A percentile compares a stretch with the other conserved stretches of the same genome.
These are phyloP conservation scores for Scophthalmus maximus DNA, from an alignment of 2,113 vertebrate genomes.

Conservation along the genomic window DNA sequence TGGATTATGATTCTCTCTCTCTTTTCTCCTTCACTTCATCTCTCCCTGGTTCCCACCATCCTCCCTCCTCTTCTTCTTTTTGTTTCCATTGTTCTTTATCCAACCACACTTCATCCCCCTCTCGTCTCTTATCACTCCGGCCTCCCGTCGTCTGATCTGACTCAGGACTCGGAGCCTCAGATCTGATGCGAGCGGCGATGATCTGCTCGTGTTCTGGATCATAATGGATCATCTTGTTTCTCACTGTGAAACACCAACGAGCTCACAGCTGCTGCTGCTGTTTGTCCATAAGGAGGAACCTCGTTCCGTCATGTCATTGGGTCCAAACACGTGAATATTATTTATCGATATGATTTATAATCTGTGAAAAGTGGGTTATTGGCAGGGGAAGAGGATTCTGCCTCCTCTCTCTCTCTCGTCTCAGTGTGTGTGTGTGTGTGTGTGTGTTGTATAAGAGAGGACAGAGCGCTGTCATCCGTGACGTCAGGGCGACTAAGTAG, in stretches of 20 bases:
- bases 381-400: conserved; percentile 23
- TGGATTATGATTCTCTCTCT: conserved; percentile 21
- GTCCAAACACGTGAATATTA: conserved; percentile 67
- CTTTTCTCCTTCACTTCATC: neutral
- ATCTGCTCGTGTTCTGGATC: conserved; percentile 49
- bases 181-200: conserved; percentile 60
- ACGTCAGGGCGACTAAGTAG: conserved; percentile 73
- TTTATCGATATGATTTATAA: conserved; percentile 65
- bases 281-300: conserved; percentile 46
- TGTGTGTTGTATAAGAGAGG: conserved; percentile 35
- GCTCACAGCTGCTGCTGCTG: neutral
- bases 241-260: conserved; percentile 26
- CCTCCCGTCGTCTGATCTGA: conserved; percentile 38
- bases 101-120: neutral
- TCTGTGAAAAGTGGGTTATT: conserved; percentile 65
- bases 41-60: conserved; percentile 1
- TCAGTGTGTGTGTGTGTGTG: no score
- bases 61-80: neutral
- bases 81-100: no score
- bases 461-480: no score
- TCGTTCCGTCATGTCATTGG: conserved; percentile 41
- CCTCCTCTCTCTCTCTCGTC: conserved; percentile 4
- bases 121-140: neutral
- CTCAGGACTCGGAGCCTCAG: no score
- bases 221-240: conserved; percentile 51